Base-by-base conservation (phyloP, 2,113 vertebrate genomes). In the Desmodus rotundus region DNA sequence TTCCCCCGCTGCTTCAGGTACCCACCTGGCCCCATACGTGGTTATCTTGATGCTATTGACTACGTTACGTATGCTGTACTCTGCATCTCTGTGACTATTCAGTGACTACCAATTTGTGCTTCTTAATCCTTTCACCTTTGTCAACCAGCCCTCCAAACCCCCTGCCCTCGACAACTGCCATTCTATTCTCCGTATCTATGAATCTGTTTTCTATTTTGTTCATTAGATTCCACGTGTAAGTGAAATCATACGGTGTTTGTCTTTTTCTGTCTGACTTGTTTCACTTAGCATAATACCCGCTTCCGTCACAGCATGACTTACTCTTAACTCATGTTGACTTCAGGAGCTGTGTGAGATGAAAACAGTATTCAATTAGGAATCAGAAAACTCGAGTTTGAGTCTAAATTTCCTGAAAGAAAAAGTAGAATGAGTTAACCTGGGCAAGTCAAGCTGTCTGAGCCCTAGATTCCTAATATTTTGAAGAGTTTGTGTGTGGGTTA, bases 311-410 rank as follows among this genome's bases (percentile, higher is more conserved):
- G 73, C 73, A 50, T 36, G 31, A 74, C 67, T 91, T 88, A 41
- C n/a, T 93, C 54, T 91, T 91, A 61, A 74, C 65, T 89, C n/a
- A 89, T 78, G 45, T 28, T 83, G 28, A 95, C 52, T 70, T 82
- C 77, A 86, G 76, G 85, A 87, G 22, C 20, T 76, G 17, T 52
- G 43, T 68, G 45, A 76, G 70, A 58, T 17, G 83, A 81, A 94
- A 74, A 31, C 15, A 58, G 19, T 90, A n/a, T 50, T 84, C 43
- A 84, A 0, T 72, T 70, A 86, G 45, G 45, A 94, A 68, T 91
- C 38, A 89, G 67, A 87, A 91, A 45, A 73, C 24, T 92, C 89
- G 19, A 93, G 17, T 67, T 87, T 70, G 73, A 67, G n/a, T 88
- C 31, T 31, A 93, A 1, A 38, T 90, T 94, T 86, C 72, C 33